These are phyloP conservation scores for Pollachius pollachius DNA, from an alignment of 2,113 vertebrate species.

Conservation along the genomic window DNA sequence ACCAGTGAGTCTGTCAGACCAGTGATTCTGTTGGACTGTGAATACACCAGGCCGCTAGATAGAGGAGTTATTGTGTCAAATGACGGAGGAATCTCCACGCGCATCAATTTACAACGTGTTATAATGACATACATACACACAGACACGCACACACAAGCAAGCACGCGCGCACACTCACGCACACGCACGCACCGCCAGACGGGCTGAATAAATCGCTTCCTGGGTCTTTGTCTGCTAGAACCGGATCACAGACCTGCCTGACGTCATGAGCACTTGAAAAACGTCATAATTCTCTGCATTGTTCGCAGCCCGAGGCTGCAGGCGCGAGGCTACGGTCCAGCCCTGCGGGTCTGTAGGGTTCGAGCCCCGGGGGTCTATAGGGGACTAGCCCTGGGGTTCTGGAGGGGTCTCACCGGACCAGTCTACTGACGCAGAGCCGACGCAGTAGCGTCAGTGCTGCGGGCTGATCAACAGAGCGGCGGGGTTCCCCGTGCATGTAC, in stretches of 20 bases:
- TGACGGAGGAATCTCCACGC: no score
- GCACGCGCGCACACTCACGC: no score
- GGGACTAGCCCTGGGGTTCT: not conserved
- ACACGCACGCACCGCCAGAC: no score
- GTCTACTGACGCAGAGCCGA: no score
- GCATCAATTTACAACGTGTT: no score
- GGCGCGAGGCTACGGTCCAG: not conserved
- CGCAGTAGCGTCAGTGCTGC: not conserved
- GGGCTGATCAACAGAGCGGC: no score
- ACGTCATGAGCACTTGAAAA: not conserved
- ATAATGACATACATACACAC: no score
- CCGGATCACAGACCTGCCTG: not conserved
- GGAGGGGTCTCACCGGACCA: no score
- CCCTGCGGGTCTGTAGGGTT: not conserved
- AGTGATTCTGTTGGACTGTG: no score
- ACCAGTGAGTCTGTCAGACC: no score
- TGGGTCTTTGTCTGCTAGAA: not conserved
- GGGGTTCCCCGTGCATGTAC: conserved; percentile 30
- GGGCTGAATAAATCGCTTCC: not conserved
- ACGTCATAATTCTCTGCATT: not conserved
- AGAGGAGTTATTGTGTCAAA: not conserved
- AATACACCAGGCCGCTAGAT: not conserved
- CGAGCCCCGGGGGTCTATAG: no score
- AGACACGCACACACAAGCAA: no score
- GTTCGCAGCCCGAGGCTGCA: not conserved